Percentiles rank a stretch among this genome's conserved stretches.
These are phyloP conservation scores for Pedionomus torquatus DNA, from an alignment of 2,113 vertebrate species.

Conservation along the genomic window DNA sequence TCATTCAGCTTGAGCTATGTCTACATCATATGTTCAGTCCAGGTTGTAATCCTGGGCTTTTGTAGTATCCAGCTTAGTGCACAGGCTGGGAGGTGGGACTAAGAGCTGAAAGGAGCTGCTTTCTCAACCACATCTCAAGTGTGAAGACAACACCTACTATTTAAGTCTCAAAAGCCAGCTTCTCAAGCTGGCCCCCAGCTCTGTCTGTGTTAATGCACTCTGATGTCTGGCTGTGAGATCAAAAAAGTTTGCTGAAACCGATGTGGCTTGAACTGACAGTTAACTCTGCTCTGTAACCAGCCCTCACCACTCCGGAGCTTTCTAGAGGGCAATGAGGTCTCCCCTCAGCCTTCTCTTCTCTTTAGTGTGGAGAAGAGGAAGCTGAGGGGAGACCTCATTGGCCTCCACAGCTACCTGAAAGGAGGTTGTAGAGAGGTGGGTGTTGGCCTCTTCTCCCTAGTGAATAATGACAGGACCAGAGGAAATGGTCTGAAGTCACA, in stretches of 20 bases:
- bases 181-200: background rate
- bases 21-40: background rate
- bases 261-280: background rate
- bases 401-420: too few relatives aligned
- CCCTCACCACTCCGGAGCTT: background rate
- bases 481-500: too few relatives aligned
- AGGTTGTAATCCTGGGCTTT: background rate
- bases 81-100: background rate
- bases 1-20: background rate
- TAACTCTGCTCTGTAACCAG: background rate
- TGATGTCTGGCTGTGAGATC: background rate
- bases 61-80: background rate
- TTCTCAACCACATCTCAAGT: slow-evolving; percentile 2
- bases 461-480: too few relatives aligned
- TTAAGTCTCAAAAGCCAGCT: background rate
- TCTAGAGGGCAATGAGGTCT: background rate
- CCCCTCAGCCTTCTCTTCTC: too few relatives aligned
- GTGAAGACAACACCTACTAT: slow-evolving; percentile 10
- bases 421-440: too few relatives aligned
- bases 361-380: too few relatives aligned
- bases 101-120: background rate
- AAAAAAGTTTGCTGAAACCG: background rate
- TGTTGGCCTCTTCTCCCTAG: too few relatives aligned
- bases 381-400: too few relatives aligned
- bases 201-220: background rate